phyloP scores from a whole-genome alignment of 2,113 vertebrate genomes.

The Chamaetylas fuelleborni region DNA sequence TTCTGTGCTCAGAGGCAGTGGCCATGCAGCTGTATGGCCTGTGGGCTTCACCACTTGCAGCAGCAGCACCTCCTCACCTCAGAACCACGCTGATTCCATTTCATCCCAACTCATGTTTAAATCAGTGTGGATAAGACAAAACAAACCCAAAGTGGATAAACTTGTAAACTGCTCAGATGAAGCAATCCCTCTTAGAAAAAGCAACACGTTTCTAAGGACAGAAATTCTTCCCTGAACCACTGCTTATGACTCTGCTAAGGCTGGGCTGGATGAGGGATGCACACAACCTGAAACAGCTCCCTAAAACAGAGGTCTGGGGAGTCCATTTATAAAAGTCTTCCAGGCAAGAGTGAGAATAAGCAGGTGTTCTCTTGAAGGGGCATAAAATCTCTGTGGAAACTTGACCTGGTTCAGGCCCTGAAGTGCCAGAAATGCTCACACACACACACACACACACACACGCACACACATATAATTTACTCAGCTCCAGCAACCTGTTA shows the following conservation, averaged over 20 bases:
- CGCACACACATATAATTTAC: neutral
- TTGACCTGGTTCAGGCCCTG: neutral
- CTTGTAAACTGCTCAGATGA: neutral
- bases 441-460: too few relatives aligned
- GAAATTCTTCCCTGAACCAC: neutral
- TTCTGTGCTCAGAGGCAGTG: accelerated
- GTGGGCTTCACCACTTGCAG: neutral
- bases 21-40: neutral
- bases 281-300: neutral
- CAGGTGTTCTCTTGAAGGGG: neutral
- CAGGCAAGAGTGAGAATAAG: neutral
- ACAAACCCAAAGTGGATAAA: neutral
- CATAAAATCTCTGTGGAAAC: neutral
- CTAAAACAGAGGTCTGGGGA: neutral
- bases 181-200: neutral
- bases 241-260: neutral
- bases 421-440: neutral
- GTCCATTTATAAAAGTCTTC: neutral
- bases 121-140: neutral
- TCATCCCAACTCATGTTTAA: neutral
- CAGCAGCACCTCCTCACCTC: neutral
- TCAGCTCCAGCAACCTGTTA: neutral
- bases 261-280: neutral
- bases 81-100: neutral
- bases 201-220: neutral